Base-by-base conservation (phyloP, 2,113 vertebrate species). In the Nerophis lumbriciformis region DNA sequence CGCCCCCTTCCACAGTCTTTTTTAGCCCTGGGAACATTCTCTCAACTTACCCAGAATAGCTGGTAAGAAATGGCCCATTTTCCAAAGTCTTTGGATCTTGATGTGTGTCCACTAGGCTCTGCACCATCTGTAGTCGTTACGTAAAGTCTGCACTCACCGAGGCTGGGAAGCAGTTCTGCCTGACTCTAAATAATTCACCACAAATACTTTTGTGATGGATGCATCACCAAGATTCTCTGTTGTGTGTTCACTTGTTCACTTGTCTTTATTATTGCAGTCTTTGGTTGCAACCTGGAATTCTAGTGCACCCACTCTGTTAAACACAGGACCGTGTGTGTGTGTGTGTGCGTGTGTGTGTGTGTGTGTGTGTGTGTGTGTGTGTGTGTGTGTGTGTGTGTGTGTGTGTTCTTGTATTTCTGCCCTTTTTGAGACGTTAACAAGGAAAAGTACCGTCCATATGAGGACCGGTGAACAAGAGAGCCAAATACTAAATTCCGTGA, bases 161-260 rank as follows among this genome's bases (percentile, higher is more conserved):
- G 53, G 59, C 52, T 36, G 66, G 50, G 59, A 63, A 48, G 70
- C 65, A 69, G 73, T 19, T 2, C 69, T 42, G 71, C 63, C 63
- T n/a, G 49, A n/a, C 59, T 84, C 62, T 83, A 68, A 87, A 85
- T 87, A 76, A 83, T 87, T 85, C 61, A 87, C 57, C 76, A 71
- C 71, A 83, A 83, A 76, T 69, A 61, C 78, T 79, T 85, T 74
- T 62, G 59, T 77, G 71, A 71, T 75, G 76, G 76, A 71, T 64
- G 63, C 55, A 74, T 44, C 55, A 21, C n/a, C 19, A 45, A 44
- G 10, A 57, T 57, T 42, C 39, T 44, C n/a, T 42, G 37, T 57
- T 21, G 19, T 57, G 38, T 44, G 16, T 42, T 13, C 6, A 39
- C 19, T 0, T 57, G 55, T 6, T 10, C 39, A 57, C 9, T 21